Evolutionary conservation across 2,113 vertebrate species (phyloP), one percentile per base, ranked within the genome.

Genomic region (Bos javanicus): DNA sequence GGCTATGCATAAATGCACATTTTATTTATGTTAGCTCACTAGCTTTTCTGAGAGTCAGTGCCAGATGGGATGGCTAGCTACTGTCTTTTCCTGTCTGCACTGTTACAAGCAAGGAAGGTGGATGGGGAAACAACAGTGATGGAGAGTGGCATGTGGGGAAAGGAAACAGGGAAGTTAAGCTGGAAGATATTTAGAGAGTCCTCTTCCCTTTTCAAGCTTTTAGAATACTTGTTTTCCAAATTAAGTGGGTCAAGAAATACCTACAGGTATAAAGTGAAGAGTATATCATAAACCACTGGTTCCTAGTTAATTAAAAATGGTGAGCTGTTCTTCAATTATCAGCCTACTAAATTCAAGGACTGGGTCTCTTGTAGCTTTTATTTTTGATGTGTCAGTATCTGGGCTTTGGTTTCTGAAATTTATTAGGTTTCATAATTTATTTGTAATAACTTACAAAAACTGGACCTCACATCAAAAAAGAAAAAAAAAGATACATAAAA

Each of bases 41-140:
- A 56, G 90, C 88, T 97, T 98, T 97, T 95, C 97, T 93, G 89
- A 97, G 97, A 97, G 96, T 88, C 95, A 30, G 15, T 57, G 84
- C 50, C 26, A 52, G 6, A 39, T 6, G 36, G 16, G 28, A 39
- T 33, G 33, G 48, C 39, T 87, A 46, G 83, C 25, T 33, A 67
- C 28, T 3, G 36, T 83, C 25, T 39, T n/a, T 80, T 87, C 91
- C 91, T 83, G n/a, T 71, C 87, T 5, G 0, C 48, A 76, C 13
- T 36, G 43, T 33, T 39, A 87, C 86, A 50, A 95, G n/a, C 48
- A 82, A 91, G 46, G 59, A 33, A 90, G 28, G 39, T 2, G 71
- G 30, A 39, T 10, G 81, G 82, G 54, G 89, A 74, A 78, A 52
- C 21, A 80, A 86, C 50, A 74, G 60, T 52, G 67, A 92, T 74